Conservation (phyloP, 53 echinoderm and acorn worm genomes). For the Patiria pectinifera region DNA sequence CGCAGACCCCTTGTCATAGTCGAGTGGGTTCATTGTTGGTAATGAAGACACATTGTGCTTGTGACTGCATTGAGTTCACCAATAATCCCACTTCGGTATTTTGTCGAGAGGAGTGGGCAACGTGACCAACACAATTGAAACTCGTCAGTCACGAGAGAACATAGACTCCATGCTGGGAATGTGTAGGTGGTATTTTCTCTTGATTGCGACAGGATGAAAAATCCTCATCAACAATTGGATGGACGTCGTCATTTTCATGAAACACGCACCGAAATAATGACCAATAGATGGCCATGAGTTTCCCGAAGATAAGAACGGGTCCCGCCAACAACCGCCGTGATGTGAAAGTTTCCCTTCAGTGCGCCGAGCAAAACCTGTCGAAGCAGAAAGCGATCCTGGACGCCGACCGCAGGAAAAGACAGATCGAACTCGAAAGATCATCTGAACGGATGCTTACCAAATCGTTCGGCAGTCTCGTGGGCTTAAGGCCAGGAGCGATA, state of each 20-base stretch:
- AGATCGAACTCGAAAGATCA: slow-evolving; percentile 16
- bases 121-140: neutral
- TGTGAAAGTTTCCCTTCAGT: slow-evolving; percentile 13
- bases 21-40: slow-evolving; percentile 20
- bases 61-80: neutral
- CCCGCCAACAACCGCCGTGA: slow-evolving; percentile 6
- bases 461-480: neutral
- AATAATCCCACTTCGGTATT: slow-evolving; percentile 15
- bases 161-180: too few relatives aligned
- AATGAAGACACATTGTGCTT: neutral
- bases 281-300: neutral
- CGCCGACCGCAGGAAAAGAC: slow-evolving; percentile 21
- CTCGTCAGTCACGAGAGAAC: neutral
- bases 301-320: slow-evolving; percentile 2
- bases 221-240: too few relatives aligned
- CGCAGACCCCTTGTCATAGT: neutral
- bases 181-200: neutral
- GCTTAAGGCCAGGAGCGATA: neutral
- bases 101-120: neutral
- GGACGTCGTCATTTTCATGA: too few relatives aligned
- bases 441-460: neutral
- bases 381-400: slow-evolving; percentile 3
- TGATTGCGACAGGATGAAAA: neutral
- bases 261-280: too few relatives aligned
- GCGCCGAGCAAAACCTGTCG: slow-evolving; percentile 25